A percentile compares a stretch with the other conserved stretches of the same genome.
phyloP scores from a whole-genome alignment of 2,888 invertebrate species.

The Scotopteryx bipunctaria region DNA sequence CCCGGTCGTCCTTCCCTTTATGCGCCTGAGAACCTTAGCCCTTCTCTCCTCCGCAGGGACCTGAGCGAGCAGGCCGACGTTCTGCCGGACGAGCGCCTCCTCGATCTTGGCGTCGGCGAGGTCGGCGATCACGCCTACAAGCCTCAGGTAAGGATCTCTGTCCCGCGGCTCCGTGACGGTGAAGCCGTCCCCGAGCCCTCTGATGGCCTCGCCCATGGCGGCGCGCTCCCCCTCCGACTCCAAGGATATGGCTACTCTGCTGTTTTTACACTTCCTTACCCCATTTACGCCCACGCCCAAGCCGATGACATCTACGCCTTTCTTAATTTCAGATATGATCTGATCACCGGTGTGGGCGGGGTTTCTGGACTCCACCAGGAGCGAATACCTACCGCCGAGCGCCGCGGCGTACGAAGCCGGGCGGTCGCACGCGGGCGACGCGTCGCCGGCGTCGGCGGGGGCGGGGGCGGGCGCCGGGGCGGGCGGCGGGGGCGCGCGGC shows the following conservation, averaged over 20 bases:
- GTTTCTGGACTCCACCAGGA: not conserved
- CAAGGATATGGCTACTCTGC: not conserved
- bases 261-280: not conserved
- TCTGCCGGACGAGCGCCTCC: not conserved
- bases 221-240: not conserved
- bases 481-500: not conserved
- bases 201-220: not conserved
- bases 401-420: not conserved
- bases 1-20: not conserved
- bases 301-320: not conserved
- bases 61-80: not conserved
- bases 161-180: not conserved
- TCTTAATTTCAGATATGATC: not conserved
- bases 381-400: not conserved
- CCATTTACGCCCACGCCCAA: not conserved
- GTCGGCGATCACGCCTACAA: not conserved
- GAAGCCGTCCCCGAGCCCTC: not conserved
- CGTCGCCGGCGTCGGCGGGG: too few relatives aligned
- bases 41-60: not conserved
- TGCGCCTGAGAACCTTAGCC: not conserved
- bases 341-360: not conserved
- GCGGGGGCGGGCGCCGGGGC: not conserved
- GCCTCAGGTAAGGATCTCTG: not conserved
- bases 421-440: too few relatives aligned
- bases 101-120: not conserved